Evolutionary conservation across 2,113 vertebrate genomes (phyloP), one percentile per base, ranked within the genome.

Genomic region (Leucosticte australis): DNA sequence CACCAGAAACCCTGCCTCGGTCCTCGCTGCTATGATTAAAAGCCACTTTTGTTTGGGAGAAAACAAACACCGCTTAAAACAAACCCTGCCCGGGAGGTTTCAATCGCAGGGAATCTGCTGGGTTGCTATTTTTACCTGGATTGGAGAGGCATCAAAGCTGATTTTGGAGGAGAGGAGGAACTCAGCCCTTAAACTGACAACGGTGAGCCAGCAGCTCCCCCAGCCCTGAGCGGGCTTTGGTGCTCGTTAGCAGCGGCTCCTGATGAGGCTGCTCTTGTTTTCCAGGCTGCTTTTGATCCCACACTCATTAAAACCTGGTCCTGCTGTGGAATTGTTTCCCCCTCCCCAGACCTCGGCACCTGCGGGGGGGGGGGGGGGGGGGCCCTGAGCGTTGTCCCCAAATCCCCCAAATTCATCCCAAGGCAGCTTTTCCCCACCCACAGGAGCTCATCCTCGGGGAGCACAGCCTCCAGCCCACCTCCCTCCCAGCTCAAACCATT

Each of bases 231-330:
- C 94, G 90, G 94, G 96, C 96, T 96, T 93, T 97, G 97, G 89
- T 96, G 97, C 96, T 97, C 19, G n/a, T 96, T 94, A 96, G 97
- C 89, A 74, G 83, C 80, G 33, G 92, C 95, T 94, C 65, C 95
- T 85, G 94, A 85, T 60, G 95, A 97, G 96, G 71, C 79, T 92
- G 92, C 94, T 94, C 96, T 95, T 96, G 96, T 95, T 97, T 97
- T 94, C 83, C 84, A 95, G 91, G 93, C 94, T 95, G 89, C 97
- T 96, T 97, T 97, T 97, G 97, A 98, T 98, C 94, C 96, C 83
- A 26, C n/a, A 14, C 96, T 97, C 47, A 42, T 98, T 97, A 97
- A 97, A 97, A 92, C 83, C 82, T 74, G 69, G 94, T 95, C 96
- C 94, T 83, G 95, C 93, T 89, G 82, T 26, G 92, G 95, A 85